Base-by-base conservation (phyloP, 92 coral and sea anemone genomes). In the Bergia puertoricense region DNA sequence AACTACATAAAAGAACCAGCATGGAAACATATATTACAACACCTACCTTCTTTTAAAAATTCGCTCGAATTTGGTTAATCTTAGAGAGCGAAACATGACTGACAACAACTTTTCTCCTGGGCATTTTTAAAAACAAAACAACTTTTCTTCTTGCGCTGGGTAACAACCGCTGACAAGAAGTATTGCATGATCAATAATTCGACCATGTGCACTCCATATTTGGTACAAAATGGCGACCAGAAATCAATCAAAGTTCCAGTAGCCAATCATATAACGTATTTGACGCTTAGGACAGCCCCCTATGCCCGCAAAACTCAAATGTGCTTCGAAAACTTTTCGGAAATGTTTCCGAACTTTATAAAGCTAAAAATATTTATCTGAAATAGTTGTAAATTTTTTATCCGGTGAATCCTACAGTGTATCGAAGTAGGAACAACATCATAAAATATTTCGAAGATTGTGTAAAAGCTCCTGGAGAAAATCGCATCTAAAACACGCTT, bases 281-380 rank as follows among this genome's bases (percentile, higher is more conserved):
- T 92, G 57, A 87, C 8, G 54, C 90, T 88, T 91, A 90, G 89
- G 98, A 92, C 98, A 85, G 81, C 94, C 95, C 96, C 82, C 85
- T 90, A 77, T 91, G 85, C 93, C 96, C 98, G 96, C 96, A 93
- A 93, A 95, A 93, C 95, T 93, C 93, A 93, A 95, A 89, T 91
- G 92, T 88, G 89, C 81, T 77, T 74, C 62, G 85, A 65, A 81
- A 88, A 85, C 89, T 92, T 89, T 86, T 77, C 86, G 77, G 88
- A 89, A 81, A 81, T 80, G 90, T 74, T 86, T 81, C 76, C 68
- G 89, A 43, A 86, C 84, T 83, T 92, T 81, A 45, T 48, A 81
- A 56, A 86, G 48, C 76, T 13, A 91, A 91, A 93, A 76, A 67
- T 40, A 73, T 74, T 83, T 51, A 40, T 88, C 85, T 83, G 79